A percentile compares a stretch with the other conserved stretches of the same genome.
Conservation (phyloP, 2,113 vertebrate genomes). For the Mormyrus iriodes region DNA sequence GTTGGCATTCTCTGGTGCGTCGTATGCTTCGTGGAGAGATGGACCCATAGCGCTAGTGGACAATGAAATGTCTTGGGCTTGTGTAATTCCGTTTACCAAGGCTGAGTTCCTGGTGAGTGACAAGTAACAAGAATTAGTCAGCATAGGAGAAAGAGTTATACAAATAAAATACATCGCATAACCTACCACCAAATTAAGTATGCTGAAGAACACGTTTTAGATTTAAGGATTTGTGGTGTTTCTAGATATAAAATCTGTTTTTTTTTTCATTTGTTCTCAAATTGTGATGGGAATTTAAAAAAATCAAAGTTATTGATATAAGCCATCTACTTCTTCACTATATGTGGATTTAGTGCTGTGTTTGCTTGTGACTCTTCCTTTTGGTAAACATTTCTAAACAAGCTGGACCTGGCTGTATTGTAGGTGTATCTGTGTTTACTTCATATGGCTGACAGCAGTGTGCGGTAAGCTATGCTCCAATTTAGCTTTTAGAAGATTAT, state of each 20-base stretch:
- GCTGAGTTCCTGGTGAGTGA: not conserved
- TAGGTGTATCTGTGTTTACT: not conserved
- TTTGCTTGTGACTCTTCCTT: not conserved
- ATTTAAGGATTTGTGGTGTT: not conserved
- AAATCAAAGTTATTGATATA: not conserved
- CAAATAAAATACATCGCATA: not conserved
- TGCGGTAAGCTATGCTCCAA: not conserved
- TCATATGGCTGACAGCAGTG: not conserved
- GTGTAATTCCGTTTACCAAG: not conserved
- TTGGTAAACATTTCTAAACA: not conserved
- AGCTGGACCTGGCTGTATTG: not conserved
- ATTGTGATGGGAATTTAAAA: not conserved
- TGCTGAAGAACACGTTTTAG: not conserved
- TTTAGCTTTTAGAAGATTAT: not conserved
- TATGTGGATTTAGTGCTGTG: not conserved
- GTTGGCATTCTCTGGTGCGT: slow-evolving; percentile 52
- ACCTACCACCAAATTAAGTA: not conserved
- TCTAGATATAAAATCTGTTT: not conserved
- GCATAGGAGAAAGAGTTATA: not conserved
- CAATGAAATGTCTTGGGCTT: not conserved
- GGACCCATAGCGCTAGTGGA: not conserved
- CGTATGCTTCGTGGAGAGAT: slow-evolving; percentile 47
- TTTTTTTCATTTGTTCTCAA: not conserved
- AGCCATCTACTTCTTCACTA: not conserved
- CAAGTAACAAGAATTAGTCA: not conserved